These are phyloP conservation scores for Knipowitschia caucasica DNA, from an alignment of 2,797 vertebrate genomes.

Conservation along the genomic window DNA sequence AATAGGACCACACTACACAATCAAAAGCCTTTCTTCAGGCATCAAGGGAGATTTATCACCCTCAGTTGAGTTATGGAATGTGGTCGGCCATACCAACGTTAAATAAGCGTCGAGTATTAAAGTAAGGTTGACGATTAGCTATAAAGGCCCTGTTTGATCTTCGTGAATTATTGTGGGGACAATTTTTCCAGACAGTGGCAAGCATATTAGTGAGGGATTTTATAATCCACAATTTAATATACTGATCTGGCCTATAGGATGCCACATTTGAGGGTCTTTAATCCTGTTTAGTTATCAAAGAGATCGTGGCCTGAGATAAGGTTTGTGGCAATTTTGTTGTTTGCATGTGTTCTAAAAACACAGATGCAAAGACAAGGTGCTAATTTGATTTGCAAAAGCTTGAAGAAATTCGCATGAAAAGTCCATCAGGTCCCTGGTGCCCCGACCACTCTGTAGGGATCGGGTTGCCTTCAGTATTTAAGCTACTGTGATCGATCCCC, in stretches of 20 bases:
- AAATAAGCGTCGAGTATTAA: background rate
- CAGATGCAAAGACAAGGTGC: too few relatives aligned
- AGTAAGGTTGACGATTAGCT: background rate
- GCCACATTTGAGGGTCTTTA: background rate
- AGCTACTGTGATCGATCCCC: background rate
- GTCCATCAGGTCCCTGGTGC: background rate
- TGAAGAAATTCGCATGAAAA: background rate
- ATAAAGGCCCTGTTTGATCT: background rate
- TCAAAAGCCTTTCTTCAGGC: too few relatives aligned
- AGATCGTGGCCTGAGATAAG: background rate
- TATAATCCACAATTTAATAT: background rate
- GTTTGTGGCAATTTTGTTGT: background rate
- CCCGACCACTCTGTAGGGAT: background rate
- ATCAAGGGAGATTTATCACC: too few relatives aligned
- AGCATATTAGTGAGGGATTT: background rate
- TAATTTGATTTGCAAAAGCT: too few relatives aligned
- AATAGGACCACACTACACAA: too few relatives aligned
- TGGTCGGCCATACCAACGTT: too few relatives aligned
- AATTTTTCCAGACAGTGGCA: background rate
- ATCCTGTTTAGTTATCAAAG: background rate
- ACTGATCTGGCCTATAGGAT: background rate
- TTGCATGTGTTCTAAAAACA: background rate
- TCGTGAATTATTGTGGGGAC: background rate
- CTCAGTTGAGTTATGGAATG: too few relatives aligned
- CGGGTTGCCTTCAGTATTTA: background rate